Percentiles rank a stretch among this genome's conserved stretches.
Evolutionary conservation across 1,140 invertebrate genomes (phyloP).

Genomic region (Drosophila biarmipes): DNA sequence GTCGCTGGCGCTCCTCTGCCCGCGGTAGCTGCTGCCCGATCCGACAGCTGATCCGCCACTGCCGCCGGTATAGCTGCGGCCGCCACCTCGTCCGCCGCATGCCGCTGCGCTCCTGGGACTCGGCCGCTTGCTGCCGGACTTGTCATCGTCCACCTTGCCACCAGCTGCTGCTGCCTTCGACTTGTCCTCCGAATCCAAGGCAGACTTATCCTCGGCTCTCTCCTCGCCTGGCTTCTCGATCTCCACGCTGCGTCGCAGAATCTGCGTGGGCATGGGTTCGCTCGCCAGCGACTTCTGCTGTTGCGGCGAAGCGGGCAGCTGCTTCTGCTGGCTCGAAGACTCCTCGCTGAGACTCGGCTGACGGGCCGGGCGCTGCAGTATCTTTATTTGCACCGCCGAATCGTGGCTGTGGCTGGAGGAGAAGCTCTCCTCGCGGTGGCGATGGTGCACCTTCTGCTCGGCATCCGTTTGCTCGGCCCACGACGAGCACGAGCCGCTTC

Average conservation of each 20-base stretch:
- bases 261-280: conserved; percentile 70
- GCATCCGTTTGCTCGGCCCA: conserved; percentile 83
- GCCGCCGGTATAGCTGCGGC: conserved; percentile 54
- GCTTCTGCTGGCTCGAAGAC: conserved; percentile 27
- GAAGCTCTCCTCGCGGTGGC: conserved; percentile 76
- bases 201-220: conserved; percentile 34
- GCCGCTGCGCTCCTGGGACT: conserved; percentile 83
- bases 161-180: conserved; percentile 24
- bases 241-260: conserved; percentile 68
- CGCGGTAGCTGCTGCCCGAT: conserved; percentile 73
- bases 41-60: conserved; percentile 61
- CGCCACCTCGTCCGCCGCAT: conserved; percentile 28
- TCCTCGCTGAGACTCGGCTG: conserved; percentile 81
- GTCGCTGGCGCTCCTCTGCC: conserved; percentile 57
- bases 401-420: conserved; percentile 81
- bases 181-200: conserved; percentile 35
- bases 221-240: conserved; percentile 45
- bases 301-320: conserved; percentile 22
- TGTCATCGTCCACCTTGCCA: conserved; percentile 14
- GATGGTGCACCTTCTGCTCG: conserved; percentile 71
- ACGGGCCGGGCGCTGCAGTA: conserved; percentile 73
- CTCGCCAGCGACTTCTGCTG: conserved; percentile 38
- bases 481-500: conserved; percentile 52
- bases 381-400: conserved; percentile 78
- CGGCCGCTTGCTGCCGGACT: conserved; percentile 60